phyloP scores from a whole-genome alignment of 2,888 invertebrate species.

The Frankliniella fusca region DNA sequence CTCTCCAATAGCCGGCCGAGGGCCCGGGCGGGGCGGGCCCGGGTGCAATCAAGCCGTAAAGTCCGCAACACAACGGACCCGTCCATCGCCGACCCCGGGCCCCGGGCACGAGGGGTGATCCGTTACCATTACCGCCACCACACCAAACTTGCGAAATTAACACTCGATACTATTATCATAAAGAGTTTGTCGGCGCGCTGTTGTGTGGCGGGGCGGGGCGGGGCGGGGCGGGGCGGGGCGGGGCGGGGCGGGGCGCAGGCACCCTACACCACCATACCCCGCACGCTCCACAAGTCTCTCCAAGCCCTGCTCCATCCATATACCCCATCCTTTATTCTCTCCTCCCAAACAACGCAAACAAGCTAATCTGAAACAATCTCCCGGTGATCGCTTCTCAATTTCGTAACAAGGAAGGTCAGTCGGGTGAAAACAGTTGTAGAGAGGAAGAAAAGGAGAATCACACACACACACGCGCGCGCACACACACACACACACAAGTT shows the following conservation, averaged over 20 bases:
- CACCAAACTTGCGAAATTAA: slow-evolving; percentile 25
- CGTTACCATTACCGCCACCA: slow-evolving; percentile 4
- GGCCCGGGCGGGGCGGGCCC: no score
- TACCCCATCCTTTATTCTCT: neutral
- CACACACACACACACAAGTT: neutral
- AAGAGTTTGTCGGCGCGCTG: slow-evolving; percentile 15
- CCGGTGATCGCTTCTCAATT: neutral
- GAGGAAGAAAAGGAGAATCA: no score
- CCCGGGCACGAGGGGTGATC: neutral
- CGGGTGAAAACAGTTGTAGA: no score
- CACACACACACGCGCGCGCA: neutral
- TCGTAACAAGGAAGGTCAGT: no score
- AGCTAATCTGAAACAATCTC: neutral
- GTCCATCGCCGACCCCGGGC: neutral
- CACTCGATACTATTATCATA: slow-evolving; percentile 17
- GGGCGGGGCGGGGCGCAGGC: no score
- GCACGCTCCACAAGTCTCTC: neutral
- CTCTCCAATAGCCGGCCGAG: neutral
- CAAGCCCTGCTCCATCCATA: neutral
- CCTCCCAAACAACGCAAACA: neutral
- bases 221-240: neutral
- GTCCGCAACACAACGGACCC: neutral
- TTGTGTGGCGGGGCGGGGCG: neutral
- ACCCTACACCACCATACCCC: no score
- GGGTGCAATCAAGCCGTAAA: slow-evolving; percentile 23